These are phyloP conservation scores for Oeneis ivallda DNA, from an alignment of 2,888 invertebrate species.

Conservation along the genomic window DNA sequence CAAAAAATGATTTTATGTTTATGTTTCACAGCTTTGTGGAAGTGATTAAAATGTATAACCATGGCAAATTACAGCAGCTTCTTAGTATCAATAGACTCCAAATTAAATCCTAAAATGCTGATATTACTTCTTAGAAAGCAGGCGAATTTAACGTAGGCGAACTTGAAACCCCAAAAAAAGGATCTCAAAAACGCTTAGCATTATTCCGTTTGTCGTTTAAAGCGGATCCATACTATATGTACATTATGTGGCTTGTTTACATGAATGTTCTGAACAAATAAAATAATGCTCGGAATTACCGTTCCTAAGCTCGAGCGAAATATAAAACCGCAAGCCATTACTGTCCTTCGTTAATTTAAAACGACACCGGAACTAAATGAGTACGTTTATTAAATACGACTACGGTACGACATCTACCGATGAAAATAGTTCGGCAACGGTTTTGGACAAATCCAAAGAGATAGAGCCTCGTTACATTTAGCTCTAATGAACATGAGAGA, in stretches of 20 bases:
- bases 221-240: neutral
- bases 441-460: too few relatives aligned
- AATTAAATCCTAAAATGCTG: too few relatives aligned
- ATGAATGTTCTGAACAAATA: slow-evolving; percentile 13
- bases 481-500: too few relatives aligned
- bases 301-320: slow-evolving; percentile 21
- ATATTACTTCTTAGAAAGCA: too few relatives aligned
- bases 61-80: too few relatives aligned
- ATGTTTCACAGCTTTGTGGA: too few relatives aligned
- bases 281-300: slow-evolving; percentile 16
- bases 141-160: neutral
- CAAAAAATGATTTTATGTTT: too few relatives aligned
- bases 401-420: neutral
- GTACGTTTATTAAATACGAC: slow-evolving; percentile 6
- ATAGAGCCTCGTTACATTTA: too few relatives aligned
- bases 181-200: neutral
- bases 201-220: neutral
- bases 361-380: slow-evolving; percentile 26
- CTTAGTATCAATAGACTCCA: too few relatives aligned
- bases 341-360: slow-evolving; percentile 26
- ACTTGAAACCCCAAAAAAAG: too few relatives aligned
- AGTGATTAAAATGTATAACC: too few relatives aligned
- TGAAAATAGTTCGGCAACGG: too few relatives aligned
- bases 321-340: slow-evolving; percentile 29
- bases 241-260: neutral